Evolutionary conservation across 2,797 vertebrate species (phyloP), one percentile per base, ranked within the genome.

Genomic region (Vireo griseus): DNA sequence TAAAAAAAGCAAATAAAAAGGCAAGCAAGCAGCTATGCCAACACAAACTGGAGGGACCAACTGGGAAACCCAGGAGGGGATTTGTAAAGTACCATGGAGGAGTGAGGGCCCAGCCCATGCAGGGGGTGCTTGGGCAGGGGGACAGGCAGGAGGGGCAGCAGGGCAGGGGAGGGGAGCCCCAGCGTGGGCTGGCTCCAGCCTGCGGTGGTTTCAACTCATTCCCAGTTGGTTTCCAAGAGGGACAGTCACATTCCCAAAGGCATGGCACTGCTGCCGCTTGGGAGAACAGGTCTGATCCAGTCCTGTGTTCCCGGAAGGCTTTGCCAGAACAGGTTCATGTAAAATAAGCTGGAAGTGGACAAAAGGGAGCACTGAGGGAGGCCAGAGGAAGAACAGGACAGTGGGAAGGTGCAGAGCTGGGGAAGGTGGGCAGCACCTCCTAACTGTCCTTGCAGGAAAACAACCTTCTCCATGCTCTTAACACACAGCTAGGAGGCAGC

Each of bases 11-110:
- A 74, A 89, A 94, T 68, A 50, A 92, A 94, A 98, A 94, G 94
- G 96, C 94, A 97, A 95, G 81, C 48, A 84, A 96, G 88, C 96
- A 96, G 94, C 83, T 77, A 96, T 0, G 47, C 88, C 77, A 90
- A 90, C 16, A 20, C 35, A 16, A 90, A 88, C 42, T 3, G 2
- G 39, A 87, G 81, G 68, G 72, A 52, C 13, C 78, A 67, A 10
- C 2, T 8, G 24, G 92, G 92, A 86, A 94, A 97, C 44, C 62
- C 62, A 86, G 62, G 78, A 71, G 37, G 81, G 21, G 89, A 81
- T 68, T 40, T 50, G 94, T 48, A 17, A 91, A 92, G 95, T 83
- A 91, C 86, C 82, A 1, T 66, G 85, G 51, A 86, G 91, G 73
- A 91, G 67, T 17, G 11, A 35, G 33, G 17, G 78, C 62, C 58